Base-by-base conservation (phyloP, 2,888 invertebrate species). In the Polyploca ridens region DNA sequence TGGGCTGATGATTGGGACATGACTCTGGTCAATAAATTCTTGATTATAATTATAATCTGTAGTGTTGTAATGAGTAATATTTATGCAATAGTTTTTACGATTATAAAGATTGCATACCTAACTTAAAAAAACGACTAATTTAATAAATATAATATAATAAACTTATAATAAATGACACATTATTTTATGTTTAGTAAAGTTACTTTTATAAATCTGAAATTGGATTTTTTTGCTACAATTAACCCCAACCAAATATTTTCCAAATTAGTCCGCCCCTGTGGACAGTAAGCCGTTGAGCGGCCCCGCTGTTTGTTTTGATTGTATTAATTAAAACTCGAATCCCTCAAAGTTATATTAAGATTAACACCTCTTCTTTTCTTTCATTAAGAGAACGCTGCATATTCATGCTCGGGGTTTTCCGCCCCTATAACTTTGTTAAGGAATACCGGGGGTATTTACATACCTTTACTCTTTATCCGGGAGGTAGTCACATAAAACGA, bases 361-460 rank as follows among this genome's bases (percentile, higher is more conserved):
- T 93, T 91, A 93, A 91, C 93, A 93, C 93, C 91, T 91, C 90
- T 84, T 86, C 87, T 89, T 89, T 91, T 90, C 88, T 88, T 90
- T 84, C 85, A 86, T 85, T 85, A 86, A 77, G 71, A 71, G 65
- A 69, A 73, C 77, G 70, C 80, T 91, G 86, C 93, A 93, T 93
- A 93, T 94, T 93, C 91, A 93, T 93, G 90, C 82, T 67, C 59
- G 33, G 33, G 54, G 27, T 64, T 66, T 66, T 62, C 66, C 67
- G 67, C 65, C 58, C 62, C 62, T 64, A 41, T 69, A 66, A 60
- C 63, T 68, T 64, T 63, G 68, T 66, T 64, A 62, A 33, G 66
- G 64, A 63, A 63, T 62, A 44, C 46, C 54, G 58, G 58, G 58
- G 10, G 14, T 69, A 76, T 78, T 76, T 75, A 76, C 73, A 75